phyloP scores from a whole-genome alignment of 2,797 vertebrate genomes.

The Melopsittacus undulatus region DNA sequence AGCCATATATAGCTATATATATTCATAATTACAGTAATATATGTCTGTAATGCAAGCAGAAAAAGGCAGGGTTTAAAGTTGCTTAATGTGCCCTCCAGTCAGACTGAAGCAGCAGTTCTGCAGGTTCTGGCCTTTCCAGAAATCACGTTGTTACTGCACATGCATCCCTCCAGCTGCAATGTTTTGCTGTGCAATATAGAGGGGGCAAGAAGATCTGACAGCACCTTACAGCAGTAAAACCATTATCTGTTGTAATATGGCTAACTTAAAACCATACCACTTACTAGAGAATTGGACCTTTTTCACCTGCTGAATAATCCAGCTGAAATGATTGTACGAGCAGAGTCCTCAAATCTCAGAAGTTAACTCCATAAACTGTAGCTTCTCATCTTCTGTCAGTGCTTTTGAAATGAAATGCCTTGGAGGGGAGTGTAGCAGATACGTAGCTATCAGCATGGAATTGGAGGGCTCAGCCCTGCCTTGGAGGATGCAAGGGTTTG shows the following conservation, averaged over 20 bases:
- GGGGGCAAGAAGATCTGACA: not conserved
- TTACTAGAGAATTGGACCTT: not conserved
- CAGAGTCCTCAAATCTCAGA: not conserved
- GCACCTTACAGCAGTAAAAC: not conserved
- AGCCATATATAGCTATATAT: not conserved
- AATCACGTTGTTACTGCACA: not conserved
- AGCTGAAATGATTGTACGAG: not conserved
- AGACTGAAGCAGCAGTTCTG: not conserved
- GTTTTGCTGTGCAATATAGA: not conserved
- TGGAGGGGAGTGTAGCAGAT: not conserved
- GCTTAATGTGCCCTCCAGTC: not conserved
- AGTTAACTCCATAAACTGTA: not conserved
- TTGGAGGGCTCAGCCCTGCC: not conserved
- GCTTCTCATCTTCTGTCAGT: not conserved
- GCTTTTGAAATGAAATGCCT: not conserved
- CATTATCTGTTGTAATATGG: not conserved
- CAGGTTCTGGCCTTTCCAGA: not conserved
- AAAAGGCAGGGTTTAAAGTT: not conserved
- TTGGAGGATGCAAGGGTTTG: not conserved
- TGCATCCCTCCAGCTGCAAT: not conserved
- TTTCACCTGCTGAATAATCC: not conserved
- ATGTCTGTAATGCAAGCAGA: not conserved
- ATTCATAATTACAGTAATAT: not conserved
- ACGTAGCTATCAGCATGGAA: rapidly evolving
- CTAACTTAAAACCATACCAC: not conserved